Percentiles rank a stretch among this genome's conserved stretches.
Conservation (phyloP, 2,113 vertebrate species). For the Burhinus oedicnemus region DNA sequence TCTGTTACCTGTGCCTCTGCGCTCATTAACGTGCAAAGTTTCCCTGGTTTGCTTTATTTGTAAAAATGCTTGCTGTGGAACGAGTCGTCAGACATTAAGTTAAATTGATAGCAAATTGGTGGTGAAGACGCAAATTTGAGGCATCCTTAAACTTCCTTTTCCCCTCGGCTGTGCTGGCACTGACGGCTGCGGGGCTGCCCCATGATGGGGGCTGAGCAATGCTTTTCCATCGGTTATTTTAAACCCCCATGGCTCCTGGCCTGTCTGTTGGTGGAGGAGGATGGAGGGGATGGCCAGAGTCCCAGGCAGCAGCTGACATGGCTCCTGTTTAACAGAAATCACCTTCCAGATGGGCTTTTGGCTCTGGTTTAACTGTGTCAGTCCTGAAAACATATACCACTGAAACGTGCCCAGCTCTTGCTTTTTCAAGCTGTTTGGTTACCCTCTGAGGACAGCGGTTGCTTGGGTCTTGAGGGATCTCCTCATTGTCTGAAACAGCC, state of each 20-base stretch:
- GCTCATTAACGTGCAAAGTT: rapidly evolving
- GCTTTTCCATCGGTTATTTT: neutral
- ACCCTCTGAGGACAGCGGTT: neutral
- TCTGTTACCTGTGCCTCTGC: neutral
- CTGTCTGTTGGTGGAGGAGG: neutral
- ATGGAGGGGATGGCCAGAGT: neutral
- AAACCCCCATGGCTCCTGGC: neutral
- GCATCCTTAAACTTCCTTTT: neutral
- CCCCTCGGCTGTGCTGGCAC: neutral
- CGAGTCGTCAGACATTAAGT: rapidly evolving
- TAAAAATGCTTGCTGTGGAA: neutral
- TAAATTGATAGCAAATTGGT: neutral
- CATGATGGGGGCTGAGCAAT: neutral
- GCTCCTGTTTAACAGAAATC: neutral
- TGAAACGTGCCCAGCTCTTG: neutral
- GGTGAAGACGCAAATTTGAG: neutral
- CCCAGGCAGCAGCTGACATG: neutral
- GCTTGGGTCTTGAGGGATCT: neutral
- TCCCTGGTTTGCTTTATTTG: neutral
- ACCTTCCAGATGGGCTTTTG: neutral
- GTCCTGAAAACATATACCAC: neutral
- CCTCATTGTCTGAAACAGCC: neutral
- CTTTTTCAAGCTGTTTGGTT: neutral
- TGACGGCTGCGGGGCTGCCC: neutral
- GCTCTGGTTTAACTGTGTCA: neutral